A percentile compares a stretch with the other conserved stretches of the same genome.
phyloP scores from a whole-genome alignment of 2,888 invertebrate species.

The Eupithecia insigniata region DNA sequence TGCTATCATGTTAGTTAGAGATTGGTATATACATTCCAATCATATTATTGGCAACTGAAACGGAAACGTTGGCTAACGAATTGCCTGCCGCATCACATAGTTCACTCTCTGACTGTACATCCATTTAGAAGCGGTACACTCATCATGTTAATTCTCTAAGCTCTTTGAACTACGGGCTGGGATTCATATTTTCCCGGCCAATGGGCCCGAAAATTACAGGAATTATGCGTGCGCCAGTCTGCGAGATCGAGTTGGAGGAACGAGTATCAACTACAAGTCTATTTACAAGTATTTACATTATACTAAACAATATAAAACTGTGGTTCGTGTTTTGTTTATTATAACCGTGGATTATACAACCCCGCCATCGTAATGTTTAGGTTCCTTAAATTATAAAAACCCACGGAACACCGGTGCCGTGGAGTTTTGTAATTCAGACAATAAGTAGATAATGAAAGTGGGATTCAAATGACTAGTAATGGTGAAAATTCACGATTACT shows the following conservation, averaged over 20 bases:
- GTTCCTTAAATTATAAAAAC: no score
- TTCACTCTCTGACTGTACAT: background rate
- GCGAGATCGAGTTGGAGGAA: conserved; percentile 10
- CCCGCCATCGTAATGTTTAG: background rate
- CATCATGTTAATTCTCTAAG: conserved; percentile 62
- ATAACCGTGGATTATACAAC: no score
- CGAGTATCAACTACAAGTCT: background rate
- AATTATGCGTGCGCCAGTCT: conserved; percentile 60
- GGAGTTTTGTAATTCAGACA: no score
- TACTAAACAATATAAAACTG: background rate
- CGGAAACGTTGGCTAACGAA: background rate
- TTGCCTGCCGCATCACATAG: background rate
- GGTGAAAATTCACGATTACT: no score
- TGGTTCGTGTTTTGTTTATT: background rate
- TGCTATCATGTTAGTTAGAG: no score
- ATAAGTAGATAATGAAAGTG: no score
- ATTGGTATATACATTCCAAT: no score
- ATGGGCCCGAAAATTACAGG: conserved; percentile 69
- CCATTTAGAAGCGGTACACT: conserved; percentile 38
- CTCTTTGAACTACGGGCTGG: conserved; percentile 67
- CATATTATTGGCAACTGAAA: no score
- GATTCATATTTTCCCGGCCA: conserved; percentile 71
- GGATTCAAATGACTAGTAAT: no score
- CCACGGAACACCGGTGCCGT: no score
- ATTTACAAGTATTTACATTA: background rate